Evolutionary conservation across 2,113 vertebrate genomes (phyloP).

Genomic region (Antechinus stuartii): DNA sequence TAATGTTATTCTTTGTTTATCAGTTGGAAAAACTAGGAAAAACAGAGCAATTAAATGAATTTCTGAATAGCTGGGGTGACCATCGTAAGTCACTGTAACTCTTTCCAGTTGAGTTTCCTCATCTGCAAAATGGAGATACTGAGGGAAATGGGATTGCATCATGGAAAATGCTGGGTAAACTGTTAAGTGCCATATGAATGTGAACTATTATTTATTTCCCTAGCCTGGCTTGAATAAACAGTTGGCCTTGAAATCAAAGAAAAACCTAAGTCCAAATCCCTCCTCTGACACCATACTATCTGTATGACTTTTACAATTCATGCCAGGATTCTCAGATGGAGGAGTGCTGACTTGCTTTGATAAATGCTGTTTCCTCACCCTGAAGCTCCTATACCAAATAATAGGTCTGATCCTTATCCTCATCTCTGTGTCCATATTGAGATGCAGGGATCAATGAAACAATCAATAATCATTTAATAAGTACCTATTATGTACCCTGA

Average conservation of each 20-base stretch:
- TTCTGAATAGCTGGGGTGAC: not conserved
- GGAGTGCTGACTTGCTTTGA: not conserved
- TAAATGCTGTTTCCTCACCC: not conserved
- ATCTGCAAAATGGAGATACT: not conserved
- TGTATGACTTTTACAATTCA: not conserved
- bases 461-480: not conserved
- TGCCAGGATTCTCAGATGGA: not conserved
- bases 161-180: not conserved
- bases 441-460: not conserved
- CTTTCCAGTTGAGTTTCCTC: not conserved
- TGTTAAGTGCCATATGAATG: too few relatives aligned
- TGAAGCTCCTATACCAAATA: not conserved
- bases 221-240: too few relatives aligned
- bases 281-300: not conserved
- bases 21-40: not conserved
- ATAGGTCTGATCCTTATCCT: not conserved
- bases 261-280: not conserved
- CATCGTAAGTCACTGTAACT: not conserved
- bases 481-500: not conserved
- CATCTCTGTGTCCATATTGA: not conserved
- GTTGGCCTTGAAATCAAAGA: too few relatives aligned
- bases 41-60: not conserved
- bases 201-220: too few relatives aligned
- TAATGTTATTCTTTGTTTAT: not conserved
- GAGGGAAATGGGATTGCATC: not conserved